Evolutionary conservation across 2,113 vertebrate species (phyloP).

Genomic region (Paramormyrops kingsleyae): DNA sequence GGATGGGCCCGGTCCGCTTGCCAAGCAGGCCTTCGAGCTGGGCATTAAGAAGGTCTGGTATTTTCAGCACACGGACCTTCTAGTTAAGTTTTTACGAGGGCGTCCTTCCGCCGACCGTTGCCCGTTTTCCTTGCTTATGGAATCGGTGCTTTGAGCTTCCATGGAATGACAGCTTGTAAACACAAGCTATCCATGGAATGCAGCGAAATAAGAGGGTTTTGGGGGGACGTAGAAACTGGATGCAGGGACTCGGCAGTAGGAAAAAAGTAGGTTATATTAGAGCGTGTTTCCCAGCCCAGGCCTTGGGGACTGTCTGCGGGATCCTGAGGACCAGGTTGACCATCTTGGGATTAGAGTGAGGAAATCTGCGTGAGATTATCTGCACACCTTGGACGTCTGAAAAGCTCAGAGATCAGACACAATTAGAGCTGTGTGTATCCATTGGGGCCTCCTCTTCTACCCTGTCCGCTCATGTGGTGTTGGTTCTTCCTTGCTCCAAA

Average conservation of each 20-base stretch:
- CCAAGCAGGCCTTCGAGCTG: slow-evolving; percentile 80
- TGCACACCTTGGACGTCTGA: not conserved
- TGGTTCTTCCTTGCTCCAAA: not conserved
- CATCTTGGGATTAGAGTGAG: not conserved
- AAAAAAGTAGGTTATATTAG: slow-evolving; percentile 5
- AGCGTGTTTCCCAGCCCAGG: not conserved
- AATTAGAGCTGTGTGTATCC: not conserved
- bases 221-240: not conserved
- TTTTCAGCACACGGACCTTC: not conserved
- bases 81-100: not conserved
- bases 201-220: not conserved
- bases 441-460: not conserved
- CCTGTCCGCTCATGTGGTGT: not conserved
- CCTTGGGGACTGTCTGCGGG: not conserved
- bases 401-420: slow-evolving; percentile 5
- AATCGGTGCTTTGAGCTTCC: not conserved
- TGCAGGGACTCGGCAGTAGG: not conserved
- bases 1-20: slow-evolving; percentile 81
- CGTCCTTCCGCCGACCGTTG: not conserved
- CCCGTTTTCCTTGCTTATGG: not conserved
- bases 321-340: not conserved
- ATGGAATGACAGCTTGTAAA: not conserved
- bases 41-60: slow-evolving; percentile 82
- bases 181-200: not conserved
- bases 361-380: not conserved